phyloP scores from a whole-genome alignment of 2,797 vertebrate species.

The Cetoscarus ocellatus region DNA sequence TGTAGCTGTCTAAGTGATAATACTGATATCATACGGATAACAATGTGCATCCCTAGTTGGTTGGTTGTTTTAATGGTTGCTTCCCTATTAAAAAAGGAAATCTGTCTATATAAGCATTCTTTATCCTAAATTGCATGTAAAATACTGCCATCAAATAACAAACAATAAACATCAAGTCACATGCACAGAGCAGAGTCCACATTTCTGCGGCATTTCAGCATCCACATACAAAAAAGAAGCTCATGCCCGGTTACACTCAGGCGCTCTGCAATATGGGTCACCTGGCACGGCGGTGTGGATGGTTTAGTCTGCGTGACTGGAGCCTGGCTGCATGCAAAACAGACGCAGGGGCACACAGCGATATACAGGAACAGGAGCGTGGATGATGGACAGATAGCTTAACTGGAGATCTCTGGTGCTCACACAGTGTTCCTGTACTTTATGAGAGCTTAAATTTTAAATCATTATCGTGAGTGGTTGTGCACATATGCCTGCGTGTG shows the following conservation, averaged over 20 bases:
- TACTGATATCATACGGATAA: no score
- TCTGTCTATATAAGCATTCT: no score
- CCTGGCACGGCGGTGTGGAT: constrained; percentile 45
- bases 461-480: constrained; percentile 22
- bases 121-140: background rate
- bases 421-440: constrained; percentile 40
- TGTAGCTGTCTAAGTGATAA: no score
- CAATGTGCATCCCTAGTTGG: no score
- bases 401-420: constrained; percentile 45
- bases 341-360: constrained; percentile 20
- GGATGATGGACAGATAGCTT: constrained; percentile 52
- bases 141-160: background rate
- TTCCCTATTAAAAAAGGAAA: no score
- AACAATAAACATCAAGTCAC: background rate
- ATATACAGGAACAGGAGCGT: constrained; percentile 31
- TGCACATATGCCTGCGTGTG: constrained; percentile 8
- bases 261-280: constrained; percentile 53
- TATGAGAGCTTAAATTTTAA: constrained; percentile 35
- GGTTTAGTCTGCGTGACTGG: constrained; percentile 40
- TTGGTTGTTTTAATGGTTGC: no score
- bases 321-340: constrained; percentile 45
- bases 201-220: background rate
- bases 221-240: background rate
- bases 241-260: constrained; percentile 21
- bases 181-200: background rate